Percentiles rank a stretch among this genome's conserved stretches.
phyloP scores from a whole-genome alignment of 2,113 vertebrate genomes.

The Grammomys surdaster region DNA sequence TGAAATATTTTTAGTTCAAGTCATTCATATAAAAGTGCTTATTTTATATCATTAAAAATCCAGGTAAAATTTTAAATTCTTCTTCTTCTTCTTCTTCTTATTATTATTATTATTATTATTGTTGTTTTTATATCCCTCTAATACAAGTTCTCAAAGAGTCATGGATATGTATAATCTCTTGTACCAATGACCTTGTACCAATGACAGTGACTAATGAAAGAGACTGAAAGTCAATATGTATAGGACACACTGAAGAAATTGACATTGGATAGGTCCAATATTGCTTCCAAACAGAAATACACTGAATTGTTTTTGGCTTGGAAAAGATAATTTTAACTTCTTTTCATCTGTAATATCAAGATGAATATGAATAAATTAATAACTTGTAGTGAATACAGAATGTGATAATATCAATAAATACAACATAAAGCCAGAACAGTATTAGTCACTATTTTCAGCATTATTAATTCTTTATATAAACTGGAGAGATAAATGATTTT shows the following conservation, averaged over 20 bases:
- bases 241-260: background rate
- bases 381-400: background rate
- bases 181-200: background rate
- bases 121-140: background rate
- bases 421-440: background rate
- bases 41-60: background rate
- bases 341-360: background rate
- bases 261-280: background rate
- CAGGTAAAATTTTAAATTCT: background rate
- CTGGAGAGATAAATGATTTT: background rate
- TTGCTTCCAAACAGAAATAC: background rate
- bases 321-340: background rate
- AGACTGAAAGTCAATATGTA: background rate
- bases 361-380: background rate
- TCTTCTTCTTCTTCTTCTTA: too few relatives aligned
- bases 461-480: background rate
- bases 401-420: background rate
- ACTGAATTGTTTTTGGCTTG: background rate
- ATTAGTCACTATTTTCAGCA: background rate
- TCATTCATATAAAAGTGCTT: background rate
- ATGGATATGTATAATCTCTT: background rate
- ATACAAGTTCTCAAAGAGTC: background rate
- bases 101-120: background rate
- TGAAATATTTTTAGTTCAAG: background rate
- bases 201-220: background rate